Conservation (phyloP, 1,140 invertebrate species). For the Dendroctonus valens region DNA sequence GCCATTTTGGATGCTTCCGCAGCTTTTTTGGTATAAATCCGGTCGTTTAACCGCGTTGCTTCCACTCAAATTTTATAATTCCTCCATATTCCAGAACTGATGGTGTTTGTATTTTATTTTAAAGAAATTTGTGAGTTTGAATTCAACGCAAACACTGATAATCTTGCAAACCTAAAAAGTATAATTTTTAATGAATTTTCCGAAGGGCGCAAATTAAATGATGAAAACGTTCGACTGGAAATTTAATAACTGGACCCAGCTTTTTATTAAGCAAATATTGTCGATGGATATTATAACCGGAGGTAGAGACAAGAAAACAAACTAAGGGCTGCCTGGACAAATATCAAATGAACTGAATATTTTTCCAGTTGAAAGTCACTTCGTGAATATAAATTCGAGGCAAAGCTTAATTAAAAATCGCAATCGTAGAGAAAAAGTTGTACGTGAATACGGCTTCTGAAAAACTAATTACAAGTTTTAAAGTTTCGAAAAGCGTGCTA, state of each 20-base stretch:
- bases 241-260: not conserved
- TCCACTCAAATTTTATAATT: not conserved
- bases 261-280: not conserved
- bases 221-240: not conserved
- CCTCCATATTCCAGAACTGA: no score
- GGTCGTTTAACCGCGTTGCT: not conserved
- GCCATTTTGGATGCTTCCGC: slow-evolving; percentile 39
- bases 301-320: slow-evolving; percentile 33
- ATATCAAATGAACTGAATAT: slow-evolving; percentile 49
- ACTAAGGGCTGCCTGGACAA: slow-evolving; percentile 39
- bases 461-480: slow-evolving; percentile 51
- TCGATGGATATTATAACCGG: not conserved
- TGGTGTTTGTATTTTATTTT: no score
- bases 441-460: slow-evolving; percentile 41
- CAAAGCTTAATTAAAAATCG: slow-evolving; percentile 48
- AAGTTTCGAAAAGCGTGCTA: slow-evolving; percentile 45
- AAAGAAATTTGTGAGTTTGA: no score
- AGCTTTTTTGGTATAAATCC: slow-evolving; percentile 3
- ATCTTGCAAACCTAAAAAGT: no score
- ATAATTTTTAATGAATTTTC: no score
- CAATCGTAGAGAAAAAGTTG: slow-evolving; percentile 43
- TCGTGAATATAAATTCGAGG: slow-evolving; percentile 46
- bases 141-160: no score
- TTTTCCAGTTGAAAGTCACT: slow-evolving; percentile 47
- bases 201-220: no score